phyloP scores from a whole-genome alignment of 1,140 invertebrate species.

The Brachionus calyciflorus region DNA sequence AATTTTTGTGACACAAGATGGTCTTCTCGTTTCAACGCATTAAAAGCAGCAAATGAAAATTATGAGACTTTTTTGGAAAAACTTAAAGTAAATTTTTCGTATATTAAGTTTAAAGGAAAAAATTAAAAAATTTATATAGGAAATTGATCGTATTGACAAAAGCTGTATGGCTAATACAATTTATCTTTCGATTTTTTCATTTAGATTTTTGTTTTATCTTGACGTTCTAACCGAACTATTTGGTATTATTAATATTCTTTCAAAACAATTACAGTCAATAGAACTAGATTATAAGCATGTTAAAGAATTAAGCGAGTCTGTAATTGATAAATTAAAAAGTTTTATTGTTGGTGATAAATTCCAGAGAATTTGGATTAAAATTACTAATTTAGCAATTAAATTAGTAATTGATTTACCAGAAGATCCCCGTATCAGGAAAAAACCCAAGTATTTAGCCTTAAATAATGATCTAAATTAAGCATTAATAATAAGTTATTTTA shows the following conservation, averaged over 20 bases:
- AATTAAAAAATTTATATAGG: too few species aligned
- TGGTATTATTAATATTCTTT: constrained; percentile 3
- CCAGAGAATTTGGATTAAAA: too few species aligned
- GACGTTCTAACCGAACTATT: not conserved
- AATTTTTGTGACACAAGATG: constrained; percentile 18
- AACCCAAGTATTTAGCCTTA: too few species aligned
- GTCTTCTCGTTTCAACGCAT: not conserved
- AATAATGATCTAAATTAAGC: too few species aligned
- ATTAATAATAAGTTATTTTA: too few species aligned
- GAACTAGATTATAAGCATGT: not conserved
- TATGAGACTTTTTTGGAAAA: not conserved
- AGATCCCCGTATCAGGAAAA: too few species aligned
- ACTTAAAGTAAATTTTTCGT: constrained; percentile 15
- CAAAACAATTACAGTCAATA: not conserved
- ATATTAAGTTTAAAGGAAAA: not conserved
- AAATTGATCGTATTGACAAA: not conserved
- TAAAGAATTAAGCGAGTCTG: too few species aligned
- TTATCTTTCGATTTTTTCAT: not conserved
- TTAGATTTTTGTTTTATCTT: constrained; percentile 19
- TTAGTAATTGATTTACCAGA: too few species aligned
- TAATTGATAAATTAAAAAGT: too few species aligned
- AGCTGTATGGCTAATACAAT: not conserved
- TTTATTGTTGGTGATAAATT: too few species aligned
- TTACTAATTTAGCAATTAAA: too few species aligned
- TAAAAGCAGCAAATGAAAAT: constrained; percentile 1